Evolutionary conservation across 2,888 invertebrate species (phyloP).

Genomic region (Dolomedes plantarius): DNA sequence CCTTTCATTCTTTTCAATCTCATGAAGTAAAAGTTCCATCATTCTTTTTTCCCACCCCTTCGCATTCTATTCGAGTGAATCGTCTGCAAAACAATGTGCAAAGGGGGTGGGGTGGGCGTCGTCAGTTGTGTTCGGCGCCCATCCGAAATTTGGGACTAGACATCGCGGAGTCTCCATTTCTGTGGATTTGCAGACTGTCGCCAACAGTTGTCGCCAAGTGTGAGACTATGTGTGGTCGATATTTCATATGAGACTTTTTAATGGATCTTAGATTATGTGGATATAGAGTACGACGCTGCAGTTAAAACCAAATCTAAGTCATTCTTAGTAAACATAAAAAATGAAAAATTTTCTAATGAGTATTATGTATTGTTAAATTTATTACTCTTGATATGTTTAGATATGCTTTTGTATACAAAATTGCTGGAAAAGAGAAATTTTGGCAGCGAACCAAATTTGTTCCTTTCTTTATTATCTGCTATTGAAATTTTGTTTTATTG

Average conservation of each 20-base stretch:
- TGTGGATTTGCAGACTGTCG: conserved; percentile 10
- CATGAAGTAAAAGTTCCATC: conserved; percentile 1
- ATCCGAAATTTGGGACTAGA: neutral
- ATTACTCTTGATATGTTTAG: too few relatives aligned
- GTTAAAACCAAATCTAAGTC: too few relatives aligned
- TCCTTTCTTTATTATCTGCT: too few relatives aligned
- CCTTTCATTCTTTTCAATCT: conserved; percentile 3
- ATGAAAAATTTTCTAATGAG: too few relatives aligned
- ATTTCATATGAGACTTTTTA: neutral
- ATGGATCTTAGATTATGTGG: neutral
- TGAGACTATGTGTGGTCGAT: neutral
- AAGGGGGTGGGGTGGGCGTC: conserved; percentile 16
- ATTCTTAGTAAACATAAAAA: too few relatives aligned
- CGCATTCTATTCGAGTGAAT: conserved; percentile 17
- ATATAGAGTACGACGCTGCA: neutral
- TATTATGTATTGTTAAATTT: too few relatives aligned
- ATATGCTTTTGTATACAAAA: too few relatives aligned
- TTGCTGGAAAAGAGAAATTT: too few relatives aligned
- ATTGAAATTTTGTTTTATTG: too few relatives aligned
- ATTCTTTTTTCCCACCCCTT: neutral
- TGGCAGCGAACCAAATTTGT: too few relatives aligned
- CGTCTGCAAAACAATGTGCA: conserved; percentile 18
- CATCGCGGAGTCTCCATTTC: conserved; percentile 10
- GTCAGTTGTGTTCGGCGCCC: conserved; percentile 22
- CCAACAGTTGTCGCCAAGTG: conserved; percentile 17